Evolutionary conservation across 2,797 vertebrate genomes (phyloP), one percentile per base, ranked within the genome.

Genomic region (Serranus cabrilla): DNA sequence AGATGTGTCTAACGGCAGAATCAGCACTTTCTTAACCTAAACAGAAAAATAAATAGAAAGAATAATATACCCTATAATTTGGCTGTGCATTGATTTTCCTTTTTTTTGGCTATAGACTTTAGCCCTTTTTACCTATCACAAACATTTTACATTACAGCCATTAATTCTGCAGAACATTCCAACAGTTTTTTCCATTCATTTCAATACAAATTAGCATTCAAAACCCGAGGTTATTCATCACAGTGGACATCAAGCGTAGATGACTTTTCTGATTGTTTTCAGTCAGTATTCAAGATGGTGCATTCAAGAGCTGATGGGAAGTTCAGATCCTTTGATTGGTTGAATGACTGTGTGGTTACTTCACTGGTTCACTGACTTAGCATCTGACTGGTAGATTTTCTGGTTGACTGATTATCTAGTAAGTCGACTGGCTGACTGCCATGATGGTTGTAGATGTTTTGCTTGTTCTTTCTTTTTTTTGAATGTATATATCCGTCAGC

Each of bases 401-500:
- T 60, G 49, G 47, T 51, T 58, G 11, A 46, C 20, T 46, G 43
- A 50, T 37, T 57, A 31, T 67, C 17, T 27, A 31, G 20, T 18
- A 11, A 47, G 55, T 18, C 37, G 20, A 46, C 10, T 74, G 54
- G 45, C 27, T 39, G 12, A 12, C 21, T 45, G 27, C 31, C 17
- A 1, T 7, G 9, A 27, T 27, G 18, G 54, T 61, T 67, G 17
- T 47, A 20, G 16, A 55, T 39, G 9, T 62, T 50, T 39, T 42
- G 8, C 4, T 64, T 11, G 6, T 25, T 31, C 0, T 54, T 31
- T 10, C 17, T 1, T 2, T 31, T 54, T 23, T 50, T 50, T 52
- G 21, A 25, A 21, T 68, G n/a, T 58, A 52, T 58, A 52, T 50
- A 45, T 74, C 10, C 42, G 11, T 12, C 34, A 67, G n/a, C 55